Base-by-base conservation (phyloP, 2,113 vertebrate species). In the Rhizomys pruinosus region DNA sequence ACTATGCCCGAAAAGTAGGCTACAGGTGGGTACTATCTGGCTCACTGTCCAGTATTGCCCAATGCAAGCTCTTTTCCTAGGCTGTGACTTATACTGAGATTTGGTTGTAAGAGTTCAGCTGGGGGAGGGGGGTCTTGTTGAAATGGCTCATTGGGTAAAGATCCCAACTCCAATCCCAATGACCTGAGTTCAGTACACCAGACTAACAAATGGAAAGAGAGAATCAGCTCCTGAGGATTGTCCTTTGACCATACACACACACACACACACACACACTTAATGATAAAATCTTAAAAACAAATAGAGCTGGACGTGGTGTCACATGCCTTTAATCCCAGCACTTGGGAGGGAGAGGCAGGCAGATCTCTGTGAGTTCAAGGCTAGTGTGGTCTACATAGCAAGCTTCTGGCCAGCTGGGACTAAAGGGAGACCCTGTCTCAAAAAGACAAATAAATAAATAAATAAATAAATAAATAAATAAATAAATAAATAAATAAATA, bases 1-100 rank as follows among this genome's bases (percentile, higher is more conserved):
- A 99, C 97, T 99, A 99, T 69, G 98, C 99, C 92, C 99, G 99
- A 96, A 99, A 99, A 97, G 98, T 99, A 29, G 99, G 99, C 93
- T 99, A 99, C 98, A 99, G 99, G 99, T 99, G 97, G 47, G 98
- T 98, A 96, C 64, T 7, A 64, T 82, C 32, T 59, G 61, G 77
- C 72, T 84, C 15, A 29, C 72, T 71, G 73, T 68, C 71, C 90
- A 78, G 25, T 52, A 16, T 47, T 44, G 42, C 81, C 71, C n/a
- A 11, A 12, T 3, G 68, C 84, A 3, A 5, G 47, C 44, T 63
- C 87, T n/a, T 61, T 66, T 32, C 84, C 76, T 57, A 77, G 61
- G 32, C 84, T 39, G 29, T 42, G 77, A 15, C 57, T 71, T 32
- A 52, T 37, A 55, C 15, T 72, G 79, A 71, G 7, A 25, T 74